Evolutionary conservation across 1,140 invertebrate genomes (phyloP), one percentile per base, ranked within the genome.

Genomic region (Andrena cerasifolii): DNA sequence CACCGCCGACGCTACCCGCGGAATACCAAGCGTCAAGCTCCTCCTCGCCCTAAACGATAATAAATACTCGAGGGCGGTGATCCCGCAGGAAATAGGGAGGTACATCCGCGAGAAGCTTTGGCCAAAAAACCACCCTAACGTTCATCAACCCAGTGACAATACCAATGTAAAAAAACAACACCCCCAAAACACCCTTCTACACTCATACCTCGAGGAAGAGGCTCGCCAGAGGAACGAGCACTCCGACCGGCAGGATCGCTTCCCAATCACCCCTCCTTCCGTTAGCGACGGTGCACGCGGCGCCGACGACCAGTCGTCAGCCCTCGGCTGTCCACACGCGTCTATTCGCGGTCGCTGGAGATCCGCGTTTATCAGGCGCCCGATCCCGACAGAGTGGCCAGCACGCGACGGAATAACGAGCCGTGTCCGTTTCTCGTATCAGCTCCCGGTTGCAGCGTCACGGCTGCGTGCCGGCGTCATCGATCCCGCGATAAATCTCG

Each of bases 361-460:
- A 68, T 68, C 53, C 49, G 28, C 16, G 54, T 16, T 16, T 16
- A 16, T 56, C 33, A n/a, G 28, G n/a, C 3, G 16, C 4, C 26
- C 12, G 53, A 63, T 59, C 68, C 12, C 1, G 7, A n/a, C 54
- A 36, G 24, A 26, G 5, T 7, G 68, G 45, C n/a, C 58, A 7
- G 58, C 21, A 56, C 47, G 26, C n/a, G 36, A 47, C 53, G 49
- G 21, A 47, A 45, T 26, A 47, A 56, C 59, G 24, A 66, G 31
- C 40, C 72, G n/a, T 33, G 28, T 36, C 7, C 73, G 54, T 65
- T 68, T 68, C 18, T 26, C 28, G 21, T 56, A 28, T 63, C 73
- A 76, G 51, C 73, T 68, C 47, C 43, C 73, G 65, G 58, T 43
- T 61, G 26, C 28, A 58, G 54, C 53, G 67, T 58, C 24, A 74